phyloP scores from a whole-genome alignment of 1,140 invertebrate species.

The Drosophila varians region DNA sequence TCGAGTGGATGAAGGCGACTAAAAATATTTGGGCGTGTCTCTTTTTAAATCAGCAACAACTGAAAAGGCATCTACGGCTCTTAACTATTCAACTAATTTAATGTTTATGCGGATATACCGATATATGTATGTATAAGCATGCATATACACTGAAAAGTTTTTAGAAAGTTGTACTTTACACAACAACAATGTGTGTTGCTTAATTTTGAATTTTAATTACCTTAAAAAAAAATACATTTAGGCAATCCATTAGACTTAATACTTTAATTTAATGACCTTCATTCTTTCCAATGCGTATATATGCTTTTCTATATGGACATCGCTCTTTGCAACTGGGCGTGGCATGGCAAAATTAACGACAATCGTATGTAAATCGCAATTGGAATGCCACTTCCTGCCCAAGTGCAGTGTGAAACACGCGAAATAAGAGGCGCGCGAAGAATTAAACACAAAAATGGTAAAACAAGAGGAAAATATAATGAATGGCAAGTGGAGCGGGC shows the following conservation, averaged over 20 bases:
- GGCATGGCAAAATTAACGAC: constrained; percentile 63
- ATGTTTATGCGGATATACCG: not conserved
- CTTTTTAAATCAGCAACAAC: constrained; percentile 15
- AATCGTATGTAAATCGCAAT: constrained; percentile 70
- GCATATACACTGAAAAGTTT: not conserved
- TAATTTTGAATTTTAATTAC: too few species aligned
- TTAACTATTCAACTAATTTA: constrained; percentile 15
- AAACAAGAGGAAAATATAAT: constrained; percentile 17
- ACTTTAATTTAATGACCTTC: not conserved
- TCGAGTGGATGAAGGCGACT: constrained; percentile 18
- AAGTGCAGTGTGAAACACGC: constrained; percentile 57
- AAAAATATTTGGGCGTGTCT: constrained; percentile 13
- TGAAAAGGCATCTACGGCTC: constrained; percentile 29
- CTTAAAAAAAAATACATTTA: too few species aligned
- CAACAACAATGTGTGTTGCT: too few species aligned
- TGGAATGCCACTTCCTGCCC: constrained; percentile 42
- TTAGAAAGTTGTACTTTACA: not conserved
- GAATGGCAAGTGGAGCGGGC: constrained; percentile 24
- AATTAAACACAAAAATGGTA: constrained; percentile 22
- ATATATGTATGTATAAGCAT: not conserved
- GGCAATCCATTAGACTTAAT: too few species aligned
- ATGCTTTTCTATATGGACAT: constrained; percentile 5
- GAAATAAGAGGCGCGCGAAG: constrained; percentile 31
- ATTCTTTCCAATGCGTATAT: constrained; percentile 11
- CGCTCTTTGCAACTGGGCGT: constrained; percentile 12